A percentile compares a stretch with the other conserved stretches of the same genome.
phyloP scores from a whole-genome alignment of 2,888 invertebrate genomes.

The Drosophila planitibia region DNA sequence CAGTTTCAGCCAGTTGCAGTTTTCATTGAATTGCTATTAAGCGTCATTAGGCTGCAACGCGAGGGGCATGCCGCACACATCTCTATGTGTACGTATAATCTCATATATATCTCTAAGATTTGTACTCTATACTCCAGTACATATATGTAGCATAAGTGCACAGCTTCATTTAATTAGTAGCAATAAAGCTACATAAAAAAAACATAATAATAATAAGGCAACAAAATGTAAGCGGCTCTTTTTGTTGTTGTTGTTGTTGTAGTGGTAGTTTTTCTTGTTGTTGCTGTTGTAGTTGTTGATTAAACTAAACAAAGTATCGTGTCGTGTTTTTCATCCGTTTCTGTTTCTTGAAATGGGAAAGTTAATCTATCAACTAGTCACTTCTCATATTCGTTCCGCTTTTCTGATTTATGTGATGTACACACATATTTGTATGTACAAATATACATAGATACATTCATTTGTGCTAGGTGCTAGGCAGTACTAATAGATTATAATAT shows the following conservation, averaged over 20 bases:
- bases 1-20: constrained; percentile 43
- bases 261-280: constrained; percentile 19
- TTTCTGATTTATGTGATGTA: constrained; percentile 49
- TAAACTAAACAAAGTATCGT: constrained; percentile 32
- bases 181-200: constrained; percentile 12
- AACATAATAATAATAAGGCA: neutral
- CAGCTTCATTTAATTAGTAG: constrained; percentile 52
- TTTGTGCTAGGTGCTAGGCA: constrained; percentile 14
- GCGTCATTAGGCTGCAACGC: constrained; percentile 49
- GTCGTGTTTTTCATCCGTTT: constrained; percentile 47
- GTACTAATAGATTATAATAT: neutral
- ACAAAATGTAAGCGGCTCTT: neutral
- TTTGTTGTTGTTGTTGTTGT: neutral
- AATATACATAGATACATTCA: neutral
- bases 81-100: neutral
- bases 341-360: constrained; percentile 60
- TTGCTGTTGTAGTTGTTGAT: constrained; percentile 24
- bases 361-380: constrained; percentile 38
- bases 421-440: constrained; percentile 1
- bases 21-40: constrained; percentile 61
- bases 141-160: constrained; percentile 35
- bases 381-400: constrained; percentile 55
- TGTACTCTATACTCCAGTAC: constrained; percentile 23
- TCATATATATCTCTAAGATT: neutral
- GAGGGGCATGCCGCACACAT: constrained; percentile 16